phyloP scores from a whole-genome alignment of 2,888 invertebrate species.

The Cataglyphis altisquamis region DNA sequence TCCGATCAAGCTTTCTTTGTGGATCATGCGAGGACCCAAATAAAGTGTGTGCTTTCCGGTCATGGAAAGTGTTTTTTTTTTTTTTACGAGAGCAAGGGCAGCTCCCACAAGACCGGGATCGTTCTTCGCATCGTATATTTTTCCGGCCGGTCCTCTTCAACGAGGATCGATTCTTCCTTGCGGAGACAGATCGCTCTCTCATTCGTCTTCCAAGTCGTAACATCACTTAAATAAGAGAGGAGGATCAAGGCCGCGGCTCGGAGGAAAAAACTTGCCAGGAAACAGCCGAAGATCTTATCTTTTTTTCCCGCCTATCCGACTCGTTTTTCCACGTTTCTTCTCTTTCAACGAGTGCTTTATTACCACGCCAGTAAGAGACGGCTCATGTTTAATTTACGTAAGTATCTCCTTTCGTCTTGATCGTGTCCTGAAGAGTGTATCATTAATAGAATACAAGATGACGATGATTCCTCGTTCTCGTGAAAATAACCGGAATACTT shows the following conservation, averaged over 20 bases:
- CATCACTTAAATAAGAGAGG: conserved; percentile 65
- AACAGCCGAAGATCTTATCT: conserved; percentile 47
- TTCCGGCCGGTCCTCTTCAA: conserved; percentile 9
- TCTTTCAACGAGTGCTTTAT: conserved; percentile 49
- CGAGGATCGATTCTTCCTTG: conserved; percentile 57
- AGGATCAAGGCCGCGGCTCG: conserved; percentile 60
- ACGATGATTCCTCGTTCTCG: not conserved
- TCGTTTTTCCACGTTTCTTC: conserved; percentile 9
- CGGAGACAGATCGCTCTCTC: conserved; percentile 58
- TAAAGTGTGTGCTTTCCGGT: not conserved
- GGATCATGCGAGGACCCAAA: conserved; percentile 5
- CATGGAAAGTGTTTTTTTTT: conserved; percentile 4
- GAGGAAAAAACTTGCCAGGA: conserved; percentile 38
- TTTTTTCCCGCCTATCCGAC: conserved; percentile 25
- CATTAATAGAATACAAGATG: conserved; percentile 20
- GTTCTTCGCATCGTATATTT: conserved; percentile 22
- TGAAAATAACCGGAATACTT: no score
- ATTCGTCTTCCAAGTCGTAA: conserved; percentile 66
- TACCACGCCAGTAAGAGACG: conserved; percentile 18
- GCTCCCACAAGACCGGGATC: not conserved
- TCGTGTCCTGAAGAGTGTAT: not conserved
- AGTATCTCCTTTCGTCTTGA: conserved; percentile 4
- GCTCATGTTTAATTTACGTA: conserved; percentile 50
- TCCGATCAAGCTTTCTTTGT: not conserved
- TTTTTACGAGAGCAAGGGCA: not conserved